Evolutionary conservation across 2,113 vertebrate genomes (phyloP).

Genomic region (Steatornis caripensis): DNA sequence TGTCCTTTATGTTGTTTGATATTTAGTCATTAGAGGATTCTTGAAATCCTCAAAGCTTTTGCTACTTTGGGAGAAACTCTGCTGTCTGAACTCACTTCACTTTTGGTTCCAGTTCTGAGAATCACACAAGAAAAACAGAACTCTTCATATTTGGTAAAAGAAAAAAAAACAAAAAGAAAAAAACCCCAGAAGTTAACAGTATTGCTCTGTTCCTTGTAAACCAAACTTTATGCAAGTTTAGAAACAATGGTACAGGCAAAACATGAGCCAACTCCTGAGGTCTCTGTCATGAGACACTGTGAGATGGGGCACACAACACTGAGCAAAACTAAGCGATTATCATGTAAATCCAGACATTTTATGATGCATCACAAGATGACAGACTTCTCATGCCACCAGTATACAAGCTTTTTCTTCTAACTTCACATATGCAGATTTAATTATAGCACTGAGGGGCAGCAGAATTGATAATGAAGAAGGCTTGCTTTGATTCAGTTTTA

Average conservation of each 20-base stretch:
- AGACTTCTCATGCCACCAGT: not conserved
- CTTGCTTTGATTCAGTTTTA: not conserved
- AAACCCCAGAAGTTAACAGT: not conserved
- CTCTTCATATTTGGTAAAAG: not conserved
- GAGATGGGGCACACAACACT: not conserved
- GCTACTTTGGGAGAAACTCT: not conserved
- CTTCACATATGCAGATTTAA: not conserved
- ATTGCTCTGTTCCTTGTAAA: not conserved
- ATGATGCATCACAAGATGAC: constrained; percentile 40
- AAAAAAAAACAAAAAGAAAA: not conserved
- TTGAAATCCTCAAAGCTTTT: constrained; percentile 12
- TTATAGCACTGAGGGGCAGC: not conserved
- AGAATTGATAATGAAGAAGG: not conserved
- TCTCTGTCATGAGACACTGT: constrained; percentile 26
- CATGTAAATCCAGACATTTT: constrained; percentile 19
- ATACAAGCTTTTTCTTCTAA: not conserved
- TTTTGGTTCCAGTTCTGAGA: not conserved
- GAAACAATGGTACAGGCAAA: not conserved
- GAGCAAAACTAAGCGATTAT: not conserved
- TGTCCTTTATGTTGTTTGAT: not conserved
- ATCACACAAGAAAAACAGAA: not conserved
- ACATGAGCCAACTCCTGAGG: not conserved
- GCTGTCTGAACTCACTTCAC: not conserved
- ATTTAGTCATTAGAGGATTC: not conserved
- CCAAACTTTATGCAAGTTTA: not conserved